Evolutionary conservation across 1,140 invertebrate species (phyloP).

Genomic region (Elysia chlorotica): DNA sequence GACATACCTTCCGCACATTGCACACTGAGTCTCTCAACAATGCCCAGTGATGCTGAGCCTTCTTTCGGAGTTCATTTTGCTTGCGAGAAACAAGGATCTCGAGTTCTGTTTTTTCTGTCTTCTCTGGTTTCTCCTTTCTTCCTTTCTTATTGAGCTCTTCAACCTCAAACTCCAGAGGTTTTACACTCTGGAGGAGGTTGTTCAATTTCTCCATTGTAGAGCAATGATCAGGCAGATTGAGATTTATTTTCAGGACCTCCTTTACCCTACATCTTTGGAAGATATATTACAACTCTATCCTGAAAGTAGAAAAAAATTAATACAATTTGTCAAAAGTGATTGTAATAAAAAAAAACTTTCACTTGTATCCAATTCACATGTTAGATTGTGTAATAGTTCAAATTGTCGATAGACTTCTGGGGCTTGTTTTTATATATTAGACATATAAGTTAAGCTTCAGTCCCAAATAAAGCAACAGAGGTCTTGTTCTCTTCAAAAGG

Average conservation of each 20-base stretch:
- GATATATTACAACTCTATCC: too few relatives aligned
- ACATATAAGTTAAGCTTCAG: too few relatives aligned
- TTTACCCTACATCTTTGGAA: too few relatives aligned
- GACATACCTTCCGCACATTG: slow-evolving; percentile 19
- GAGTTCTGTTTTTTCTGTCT: slow-evolving; percentile 34
- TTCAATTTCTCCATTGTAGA: background rate
- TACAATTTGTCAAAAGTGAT: background rate
- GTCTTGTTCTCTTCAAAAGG: too few relatives aligned
- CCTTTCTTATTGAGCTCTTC: background rate
- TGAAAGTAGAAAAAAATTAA: too few relatives aligned
- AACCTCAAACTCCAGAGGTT: background rate
- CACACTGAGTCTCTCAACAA: slow-evolving; percentile 46
- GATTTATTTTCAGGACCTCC: too few relatives aligned
- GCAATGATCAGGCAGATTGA: background rate
- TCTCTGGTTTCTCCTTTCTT: background rate
- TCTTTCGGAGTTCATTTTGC: slow-evolving; percentile 34
- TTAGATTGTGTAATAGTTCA: too few relatives aligned
- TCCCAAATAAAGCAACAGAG: too few relatives aligned
- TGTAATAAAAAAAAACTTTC: background rate
- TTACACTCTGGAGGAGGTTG: background rate
- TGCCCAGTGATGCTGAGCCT: slow-evolving; percentile 45
- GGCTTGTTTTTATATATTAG: too few relatives aligned
- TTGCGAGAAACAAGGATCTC: slow-evolving; percentile 39
- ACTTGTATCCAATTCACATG: background rate
- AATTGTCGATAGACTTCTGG: too few relatives aligned